These are phyloP conservation scores for Nasonia giraulti DNA, from an alignment of 1,140 invertebrate species.

Conservation along the genomic window DNA sequence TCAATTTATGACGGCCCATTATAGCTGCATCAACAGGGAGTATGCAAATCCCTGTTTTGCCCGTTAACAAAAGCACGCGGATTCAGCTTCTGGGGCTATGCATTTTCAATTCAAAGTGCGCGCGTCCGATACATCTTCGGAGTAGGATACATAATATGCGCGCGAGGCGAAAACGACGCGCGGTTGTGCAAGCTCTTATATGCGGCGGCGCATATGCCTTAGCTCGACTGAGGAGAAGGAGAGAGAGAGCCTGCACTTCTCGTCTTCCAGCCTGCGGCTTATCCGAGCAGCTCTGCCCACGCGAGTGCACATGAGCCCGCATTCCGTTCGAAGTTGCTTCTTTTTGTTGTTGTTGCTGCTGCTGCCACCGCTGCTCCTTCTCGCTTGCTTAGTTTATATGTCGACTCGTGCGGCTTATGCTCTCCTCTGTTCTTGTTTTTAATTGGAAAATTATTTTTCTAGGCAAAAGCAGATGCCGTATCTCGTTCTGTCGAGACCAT, in stretches of 20 bases:
- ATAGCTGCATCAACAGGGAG: not conserved
- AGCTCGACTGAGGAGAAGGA: not conserved
- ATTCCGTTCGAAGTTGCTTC: not conserved
- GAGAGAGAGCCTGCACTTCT: constrained; percentile 55
- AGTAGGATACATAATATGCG: not conserved
- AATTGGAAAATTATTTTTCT: not conserved
- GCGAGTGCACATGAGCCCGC: not conserved
- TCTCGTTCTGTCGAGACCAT: not conserved
- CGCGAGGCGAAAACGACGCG: not conserved
- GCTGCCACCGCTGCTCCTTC: not conserved
- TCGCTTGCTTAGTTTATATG: not conserved
- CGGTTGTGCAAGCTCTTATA: not conserved
- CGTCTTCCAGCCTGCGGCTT: constrained; percentile 61
- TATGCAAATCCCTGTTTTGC: constrained; percentile 1
- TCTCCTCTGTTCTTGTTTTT: not conserved
- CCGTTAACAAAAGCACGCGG: not conserved
- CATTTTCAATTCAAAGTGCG: not conserved
- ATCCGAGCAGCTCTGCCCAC: constrained; percentile 15
- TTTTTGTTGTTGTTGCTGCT: not conserved
- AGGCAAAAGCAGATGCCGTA: not conserved
- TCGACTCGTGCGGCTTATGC: not conserved
- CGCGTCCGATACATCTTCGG: no score
- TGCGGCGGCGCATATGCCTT: not conserved
- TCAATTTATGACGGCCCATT: not conserved
- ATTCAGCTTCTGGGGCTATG: not conserved